Conservation (phyloP, 2,797 vertebrate genomes). For the Hyperoplus lanceolatus region DNA sequence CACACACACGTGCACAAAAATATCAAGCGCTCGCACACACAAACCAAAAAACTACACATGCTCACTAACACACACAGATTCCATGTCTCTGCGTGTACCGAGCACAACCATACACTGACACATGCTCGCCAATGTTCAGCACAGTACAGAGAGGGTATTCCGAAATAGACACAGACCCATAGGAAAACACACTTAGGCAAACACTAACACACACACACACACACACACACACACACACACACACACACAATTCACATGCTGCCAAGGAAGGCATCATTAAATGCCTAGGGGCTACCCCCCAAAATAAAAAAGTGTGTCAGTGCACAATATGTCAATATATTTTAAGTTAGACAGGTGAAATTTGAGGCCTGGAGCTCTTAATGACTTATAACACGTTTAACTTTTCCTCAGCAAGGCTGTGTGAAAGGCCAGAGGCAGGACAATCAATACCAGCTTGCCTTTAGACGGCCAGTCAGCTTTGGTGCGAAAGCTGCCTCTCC, state of each 20-base stretch:
- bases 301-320: slow-evolving; percentile 66
- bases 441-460: slow-evolving; percentile 79
- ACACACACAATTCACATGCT: slow-evolving; percentile 11
- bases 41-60: slow-evolving; percentile 27
- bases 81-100: slow-evolving; percentile 65
- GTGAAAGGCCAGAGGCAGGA: slow-evolving; percentile 76
- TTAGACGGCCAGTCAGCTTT: slow-evolving; percentile 76
- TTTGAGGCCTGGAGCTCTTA: slow-evolving; percentile 73
- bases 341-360: slow-evolving; percentile 76
- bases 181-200: slow-evolving; percentile 11
- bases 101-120: slow-evolving; percentile 63
- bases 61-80: slow-evolving; percentile 56
- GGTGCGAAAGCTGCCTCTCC: slow-evolving; percentile 61
- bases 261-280: slow-evolving; percentile 47
- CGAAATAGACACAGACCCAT: slow-evolving; percentile 18
- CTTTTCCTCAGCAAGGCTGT: slow-evolving; percentile 76
- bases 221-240: slow-evolving; percentile 13
- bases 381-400: slow-evolving; percentile 84
- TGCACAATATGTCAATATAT: slow-evolving; percentile 72
- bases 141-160: slow-evolving; percentile 43
- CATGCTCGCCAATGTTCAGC: slow-evolving; percentile 69
- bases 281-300: slow-evolving; percentile 53
- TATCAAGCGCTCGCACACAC: slow-evolving; percentile 36
- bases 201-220: slow-evolving; percentile 13
- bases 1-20: slow-evolving; percentile 46